Evolutionary conservation across 2,797 vertebrate genomes (phyloP).

Genomic region (Clarias pachynema): DNA sequence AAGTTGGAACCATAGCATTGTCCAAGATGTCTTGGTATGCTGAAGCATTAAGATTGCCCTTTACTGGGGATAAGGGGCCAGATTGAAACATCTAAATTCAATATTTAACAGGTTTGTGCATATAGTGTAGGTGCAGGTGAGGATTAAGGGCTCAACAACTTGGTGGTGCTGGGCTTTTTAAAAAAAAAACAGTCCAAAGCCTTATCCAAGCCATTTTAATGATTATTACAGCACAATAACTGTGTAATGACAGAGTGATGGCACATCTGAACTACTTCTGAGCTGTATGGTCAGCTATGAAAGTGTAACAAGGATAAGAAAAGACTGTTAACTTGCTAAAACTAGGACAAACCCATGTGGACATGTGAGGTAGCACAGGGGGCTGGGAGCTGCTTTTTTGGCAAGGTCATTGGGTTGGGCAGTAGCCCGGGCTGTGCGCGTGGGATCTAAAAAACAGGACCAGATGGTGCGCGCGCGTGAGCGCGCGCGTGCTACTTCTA

Average conservation of each 20-base stretch:
- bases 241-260: not conserved
- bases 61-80: too few relatives aligned
- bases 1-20: too few relatives aligned
- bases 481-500: conserved; percentile 28
- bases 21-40: too few relatives aligned
- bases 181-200: too few relatives aligned
- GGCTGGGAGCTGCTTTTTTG: not conserved
- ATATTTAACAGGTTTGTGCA: too few relatives aligned
- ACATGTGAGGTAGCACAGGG: not conserved
- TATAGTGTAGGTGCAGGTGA: too few relatives aligned
- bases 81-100: too few relatives aligned
- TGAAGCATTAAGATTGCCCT: too few relatives aligned
- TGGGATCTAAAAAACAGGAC: not conserved
- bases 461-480: not conserved
- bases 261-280: not conserved
- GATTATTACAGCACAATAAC: not conserved
- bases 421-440: not conserved
- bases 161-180: too few relatives aligned
- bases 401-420: not conserved
- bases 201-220: too few relatives aligned
- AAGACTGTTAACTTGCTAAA: not conserved
- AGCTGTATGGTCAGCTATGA: not conserved
- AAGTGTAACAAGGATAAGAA: not conserved
- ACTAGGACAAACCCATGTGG: not conserved
- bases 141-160: too few relatives aligned